These are phyloP conservation scores for Cavia aperea DNA, from an alignment of 2,113 vertebrate species.

Conservation along the genomic window DNA sequence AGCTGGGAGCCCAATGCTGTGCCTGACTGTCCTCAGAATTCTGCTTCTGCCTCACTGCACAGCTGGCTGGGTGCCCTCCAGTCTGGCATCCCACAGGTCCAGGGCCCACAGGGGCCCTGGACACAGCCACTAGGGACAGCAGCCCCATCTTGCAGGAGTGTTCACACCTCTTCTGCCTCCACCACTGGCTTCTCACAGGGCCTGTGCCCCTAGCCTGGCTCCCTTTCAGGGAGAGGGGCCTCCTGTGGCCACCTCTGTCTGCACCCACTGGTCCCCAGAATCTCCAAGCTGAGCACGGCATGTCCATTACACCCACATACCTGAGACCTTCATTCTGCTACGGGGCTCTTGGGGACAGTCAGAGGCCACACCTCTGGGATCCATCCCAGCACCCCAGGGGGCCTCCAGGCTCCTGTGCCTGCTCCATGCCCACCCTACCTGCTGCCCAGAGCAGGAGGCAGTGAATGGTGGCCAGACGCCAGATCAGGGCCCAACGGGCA, in stretches of 20 bases:
- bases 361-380: background rate
- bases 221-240: background rate
- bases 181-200: background rate
- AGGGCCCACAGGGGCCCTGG: background rate
- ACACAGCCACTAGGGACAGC: background rate
- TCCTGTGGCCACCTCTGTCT: background rate
- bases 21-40: background rate
- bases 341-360: background rate
- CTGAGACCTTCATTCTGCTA: background rate
- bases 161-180: background rate
- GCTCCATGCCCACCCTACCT: too few species aligned
- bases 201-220: background rate
- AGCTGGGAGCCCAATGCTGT: background rate
- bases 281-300: rapidly evolving
- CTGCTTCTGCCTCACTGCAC: background rate
- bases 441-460: background rate
- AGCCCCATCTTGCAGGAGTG: background rate
- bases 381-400: background rate
- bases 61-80: background rate
- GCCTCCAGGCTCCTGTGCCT: background rate
- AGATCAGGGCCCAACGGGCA: background rate
- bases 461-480: background rate
- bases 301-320: background rate
- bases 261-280: too few species aligned
- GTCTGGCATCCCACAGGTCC: background rate